Base-by-base conservation (phyloP, 2,888 invertebrate species). In the Ophion costatus region DNA sequence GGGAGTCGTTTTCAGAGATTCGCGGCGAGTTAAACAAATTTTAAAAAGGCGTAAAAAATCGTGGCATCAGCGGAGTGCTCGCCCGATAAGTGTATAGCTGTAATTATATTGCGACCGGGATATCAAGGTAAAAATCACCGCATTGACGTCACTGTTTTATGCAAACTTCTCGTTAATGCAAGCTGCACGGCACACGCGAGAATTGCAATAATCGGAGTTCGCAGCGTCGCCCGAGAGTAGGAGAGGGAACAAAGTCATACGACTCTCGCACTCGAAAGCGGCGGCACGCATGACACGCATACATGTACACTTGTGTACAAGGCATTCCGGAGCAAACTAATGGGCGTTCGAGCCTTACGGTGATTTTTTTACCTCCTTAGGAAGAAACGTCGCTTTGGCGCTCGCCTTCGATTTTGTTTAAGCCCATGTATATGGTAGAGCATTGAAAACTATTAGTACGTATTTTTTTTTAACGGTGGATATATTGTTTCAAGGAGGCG, bases 81-180 rank as follows among this genome's bases (percentile, higher is more conserved):
- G 61, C 33, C n/a, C 71, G 76, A 24, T 38, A 63, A 24, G 70
- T 22, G 64, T 33, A 80, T 51, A 17, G 51, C 14, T 17, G 51
- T 51, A 51, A 51, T 51, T 69, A 69, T 61, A 61, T 59, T 59
- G 69, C 42, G 11, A 66, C 56, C 61, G 17, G 61, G 45, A 29
- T 78, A 61, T 51, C 69, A 78, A 70, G 69, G 24, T 78, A 70
- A 59, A 61, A 51, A 38, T 66, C 22, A 24, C 2, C 29, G 38
- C 29, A 51, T 51, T 79, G 75, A 79, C 79, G 84, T 71, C 78
- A 84, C 45, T 71, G 59, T 82, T 76, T 29, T 59, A 61, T 76
- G 75, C 70, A 83, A 83, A 74, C 42, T 29, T 64, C 38, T 14
- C 51, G 57, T 74, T 70, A 70, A 56, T 51, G 59, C 74, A 17